Evolutionary conservation across 2,113 vertebrate species (phyloP), one percentile per base, ranked within the genome.

Genomic region (Bagarius yarrelli): DNA sequence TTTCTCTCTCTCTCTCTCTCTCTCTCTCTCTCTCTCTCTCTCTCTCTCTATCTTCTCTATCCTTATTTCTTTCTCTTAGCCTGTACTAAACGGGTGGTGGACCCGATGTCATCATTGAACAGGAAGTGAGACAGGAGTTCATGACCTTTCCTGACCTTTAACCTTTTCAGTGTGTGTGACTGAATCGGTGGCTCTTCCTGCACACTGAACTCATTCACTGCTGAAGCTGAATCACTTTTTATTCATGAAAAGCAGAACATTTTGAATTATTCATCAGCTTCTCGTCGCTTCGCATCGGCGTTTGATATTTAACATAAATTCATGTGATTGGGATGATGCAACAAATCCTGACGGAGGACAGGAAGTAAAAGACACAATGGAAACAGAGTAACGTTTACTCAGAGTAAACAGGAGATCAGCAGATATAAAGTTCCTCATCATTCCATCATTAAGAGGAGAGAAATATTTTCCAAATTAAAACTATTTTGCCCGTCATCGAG

Each of bases 131-230:
- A 53, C 47, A 72, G 25, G 9, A 73, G 70, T 8, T 1, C 27
- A 12, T 55, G 70, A 73, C 27, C 70, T 73, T 27, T 23, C 47
- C 50, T 73, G 70, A 73, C 70, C 70, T 73, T 32, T 73, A 1
- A 53, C 70, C n/a, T 53, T 55, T 32, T 53, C n/a, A 72, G n/a
- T n/a, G 69, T 21, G 47, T 53, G 70, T 73, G 70, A 73, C 70
- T 27, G 23, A 53, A 53, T 73, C 1, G 8, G 1, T 50, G 12
- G 50, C 52, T 16, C 3, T 2, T 32, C 53, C 25, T 9, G 32
- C 47, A 73, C 70, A 73, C 70, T 73, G 47, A 30, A 21, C 16
- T 53, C 70, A 53, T 73, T 73, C 50, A 55, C 50, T 47, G 25
- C 70, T 21, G 50, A 16, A 53, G 30, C 70, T 73, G n/a, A 53